Percentiles rank a stretch among this genome's conserved stretches.
Evolutionary conservation across 2,113 vertebrate species (phyloP).

Genomic region (Microcebus lehilahytsara): DNA sequence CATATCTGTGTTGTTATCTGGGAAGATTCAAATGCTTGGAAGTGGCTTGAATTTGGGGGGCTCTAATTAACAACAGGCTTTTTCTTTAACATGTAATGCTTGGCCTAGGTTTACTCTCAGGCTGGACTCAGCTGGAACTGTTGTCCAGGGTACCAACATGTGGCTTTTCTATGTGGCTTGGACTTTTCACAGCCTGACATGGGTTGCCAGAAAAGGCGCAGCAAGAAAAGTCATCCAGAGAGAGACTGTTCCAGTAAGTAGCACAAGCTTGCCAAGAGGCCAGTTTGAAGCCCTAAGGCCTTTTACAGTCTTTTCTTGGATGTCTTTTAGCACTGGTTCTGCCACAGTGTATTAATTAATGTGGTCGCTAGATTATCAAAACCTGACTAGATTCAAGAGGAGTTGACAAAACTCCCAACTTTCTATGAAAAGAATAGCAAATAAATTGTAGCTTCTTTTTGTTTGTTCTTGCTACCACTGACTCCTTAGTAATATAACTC

Average conservation of each 20-base stretch:
- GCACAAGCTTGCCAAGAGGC: background rate
- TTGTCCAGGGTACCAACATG: background rate
- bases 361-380: background rate
- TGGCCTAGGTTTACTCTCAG: background rate
- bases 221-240: background rate
- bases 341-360: background rate
- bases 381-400: background rate
- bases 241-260: background rate
- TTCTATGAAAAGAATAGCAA: background rate
- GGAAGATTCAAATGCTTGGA: background rate
- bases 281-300: background rate
- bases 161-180: background rate
- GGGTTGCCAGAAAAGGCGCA: background rate
- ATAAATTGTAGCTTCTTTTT: background rate
- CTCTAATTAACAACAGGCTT: background rate
- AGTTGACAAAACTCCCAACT: background rate
- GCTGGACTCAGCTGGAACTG: background rate
- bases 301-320: background rate
- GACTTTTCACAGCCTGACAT: background rate
- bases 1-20: background rate
- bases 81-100: background rate
- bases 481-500: background rate
- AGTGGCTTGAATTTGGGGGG: background rate
- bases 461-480: background rate
- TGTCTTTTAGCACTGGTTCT: background rate